phyloP scores from a whole-genome alignment of 1,140 invertebrate species.

The Lepidurus apus region DNA sequence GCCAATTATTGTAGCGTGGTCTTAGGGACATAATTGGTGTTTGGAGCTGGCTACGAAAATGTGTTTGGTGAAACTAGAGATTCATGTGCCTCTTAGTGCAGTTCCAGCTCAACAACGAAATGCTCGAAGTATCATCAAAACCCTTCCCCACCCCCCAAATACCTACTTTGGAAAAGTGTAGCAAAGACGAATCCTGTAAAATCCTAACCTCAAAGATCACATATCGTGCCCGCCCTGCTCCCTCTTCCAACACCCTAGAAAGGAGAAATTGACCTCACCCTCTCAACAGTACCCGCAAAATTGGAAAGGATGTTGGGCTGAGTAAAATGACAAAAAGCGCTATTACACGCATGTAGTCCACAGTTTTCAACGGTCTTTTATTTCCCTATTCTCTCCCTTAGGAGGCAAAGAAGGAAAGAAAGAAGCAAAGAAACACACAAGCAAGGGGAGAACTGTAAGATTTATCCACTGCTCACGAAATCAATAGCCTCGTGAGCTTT shows the following conservation, averaged over 20 bases:
- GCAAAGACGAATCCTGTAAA: neutral
- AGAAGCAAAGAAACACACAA: neutral
- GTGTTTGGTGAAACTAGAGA: slow-evolving; percentile 16
- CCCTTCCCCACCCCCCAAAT: neutral
- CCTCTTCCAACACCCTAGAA: neutral
- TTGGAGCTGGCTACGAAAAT: slow-evolving; percentile 6
- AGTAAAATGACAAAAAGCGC: slow-evolving; percentile 8
- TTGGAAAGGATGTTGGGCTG: slow-evolving; percentile 1
- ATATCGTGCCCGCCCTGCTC: neutral
- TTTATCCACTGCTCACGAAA: slow-evolving; percentile 15
- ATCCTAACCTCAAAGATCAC: neutral
- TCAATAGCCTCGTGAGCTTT: slow-evolving; percentile 21
- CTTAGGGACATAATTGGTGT: slow-evolving; percentile 1
- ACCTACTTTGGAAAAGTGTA: slow-evolving; percentile 9
- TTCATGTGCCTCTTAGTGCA: slow-evolving; percentile 21
- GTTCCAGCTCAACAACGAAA: slow-evolving; percentile 21
- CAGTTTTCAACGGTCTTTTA: neutral
- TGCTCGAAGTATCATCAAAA: slow-evolving; percentile 22
- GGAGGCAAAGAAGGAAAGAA: neutral
- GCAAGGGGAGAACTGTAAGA: neutral
- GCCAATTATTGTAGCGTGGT: slow-evolving; percentile 11
- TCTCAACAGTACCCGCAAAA: neutral
- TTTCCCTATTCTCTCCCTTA: neutral
- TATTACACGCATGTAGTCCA: slow-evolving; percentile 18
- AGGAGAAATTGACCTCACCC: neutral